Base-by-base conservation (phyloP, 2,113 vertebrate genomes). In the Peromyscus polionotus region DNA sequence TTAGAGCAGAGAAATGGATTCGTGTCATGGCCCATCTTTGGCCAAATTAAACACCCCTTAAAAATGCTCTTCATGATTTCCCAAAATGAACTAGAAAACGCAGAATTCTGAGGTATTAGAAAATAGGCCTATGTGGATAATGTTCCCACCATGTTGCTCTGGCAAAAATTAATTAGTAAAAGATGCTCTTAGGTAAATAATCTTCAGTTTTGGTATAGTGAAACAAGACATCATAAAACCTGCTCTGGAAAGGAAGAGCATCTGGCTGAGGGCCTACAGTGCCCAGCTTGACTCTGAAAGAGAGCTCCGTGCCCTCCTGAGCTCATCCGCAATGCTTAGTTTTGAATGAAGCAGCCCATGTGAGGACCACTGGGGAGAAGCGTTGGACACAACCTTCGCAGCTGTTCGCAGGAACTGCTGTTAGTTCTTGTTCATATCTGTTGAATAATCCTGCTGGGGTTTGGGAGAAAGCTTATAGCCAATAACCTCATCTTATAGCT, bases 341-440 rank as follows among this genome's bases (percentile, higher is more conserved):
- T 93, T 96, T 85, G 87, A 95, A 83, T 75, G 72, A 88, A 94
- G 88, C 26, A 14, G 16, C 7, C 51, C n/a, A 26, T 61, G 88
- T 86, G 57, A 51, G 81, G 31, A 89, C 93, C n/a, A 93, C 83
- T 61, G 16, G n/a, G 93, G 36, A 85, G 36, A 84, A 39, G 68
- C 20, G 48, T 13, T 83, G 86, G 76, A 42, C 14, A 57, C n/a
- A 83, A 24, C 36, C 85, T 95, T 85, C 63, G 13, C 39, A n/a
- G 75, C 61, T 79, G 91, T 95, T 93, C 93, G 84, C 81, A 85
- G 48, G 77, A 95, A 68, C 54, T 54, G 70, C 39, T 88, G 73
- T 73, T 76, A 91, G 65, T 97, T 95, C 73, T 93, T 96, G 57
- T 89, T 96, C 95, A 36, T 80, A 33, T 96, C 89, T 88, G 57